Percentiles rank a stretch among this genome's conserved stretches.
Conservation (phyloP, 2,888 invertebrate species). For the Drosophila kambysellisi region DNA sequence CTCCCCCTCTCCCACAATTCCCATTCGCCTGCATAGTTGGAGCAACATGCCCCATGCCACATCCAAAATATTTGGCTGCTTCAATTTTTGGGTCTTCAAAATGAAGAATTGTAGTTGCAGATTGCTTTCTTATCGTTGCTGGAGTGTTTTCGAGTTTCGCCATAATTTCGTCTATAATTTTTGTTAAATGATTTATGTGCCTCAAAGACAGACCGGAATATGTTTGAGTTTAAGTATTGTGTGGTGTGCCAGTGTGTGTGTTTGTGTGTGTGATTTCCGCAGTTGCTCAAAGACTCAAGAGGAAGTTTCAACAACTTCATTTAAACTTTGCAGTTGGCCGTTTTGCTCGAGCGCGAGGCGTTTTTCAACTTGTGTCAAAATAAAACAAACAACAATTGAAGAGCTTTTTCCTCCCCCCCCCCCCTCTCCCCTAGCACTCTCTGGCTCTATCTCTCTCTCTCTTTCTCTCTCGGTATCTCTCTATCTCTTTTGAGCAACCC, state of each 20-base stretch:
- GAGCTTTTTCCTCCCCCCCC: conserved; percentile 3
- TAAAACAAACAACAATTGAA: conserved; percentile 58
- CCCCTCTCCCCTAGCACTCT: background rate
- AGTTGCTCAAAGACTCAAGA: conserved; percentile 36
- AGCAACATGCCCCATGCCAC: background rate
- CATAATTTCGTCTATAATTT: conserved; percentile 60
- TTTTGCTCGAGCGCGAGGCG: conserved; percentile 31
- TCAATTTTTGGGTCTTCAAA: conserved; percentile 14
- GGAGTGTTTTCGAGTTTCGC: conserved; percentile 19
- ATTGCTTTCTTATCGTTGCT: conserved; percentile 8
- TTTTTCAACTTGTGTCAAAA: conserved; percentile 61
- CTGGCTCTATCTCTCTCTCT: background rate
- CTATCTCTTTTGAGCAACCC: background rate
- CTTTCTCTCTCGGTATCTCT: background rate
- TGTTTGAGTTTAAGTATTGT: conserved; percentile 8
- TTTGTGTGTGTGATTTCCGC: conserved; percentile 25
- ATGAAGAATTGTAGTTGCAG: conserved; percentile 21
- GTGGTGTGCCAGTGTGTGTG: background rate
- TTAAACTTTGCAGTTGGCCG: conserved; percentile 39
- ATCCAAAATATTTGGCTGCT: conserved; percentile 19
- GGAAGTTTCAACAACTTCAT: conserved; percentile 57
- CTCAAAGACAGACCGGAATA: conserved; percentile 8
- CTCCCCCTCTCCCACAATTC: background rate
- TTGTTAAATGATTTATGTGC: conserved; percentile 52
- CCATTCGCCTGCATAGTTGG: too few species aligned